Conservation (phyloP, 2,888 invertebrate species). For the Cremastobaeus sp. region DNA sequence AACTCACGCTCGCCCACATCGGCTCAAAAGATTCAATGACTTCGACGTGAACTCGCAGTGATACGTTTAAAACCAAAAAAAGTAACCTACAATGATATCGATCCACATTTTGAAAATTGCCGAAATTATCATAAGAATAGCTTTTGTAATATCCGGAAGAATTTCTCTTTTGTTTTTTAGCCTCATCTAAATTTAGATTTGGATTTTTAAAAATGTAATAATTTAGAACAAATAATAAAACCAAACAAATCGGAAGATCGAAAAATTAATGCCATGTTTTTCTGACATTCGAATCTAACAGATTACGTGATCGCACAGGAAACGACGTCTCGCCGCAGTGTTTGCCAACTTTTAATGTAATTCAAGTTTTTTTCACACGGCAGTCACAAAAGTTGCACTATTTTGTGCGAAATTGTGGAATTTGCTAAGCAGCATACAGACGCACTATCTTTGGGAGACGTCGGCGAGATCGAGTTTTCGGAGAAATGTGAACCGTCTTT, state of each 20-base stretch:
- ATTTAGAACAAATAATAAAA: too few species aligned
- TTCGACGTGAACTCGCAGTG: slow-evolving; percentile 65
- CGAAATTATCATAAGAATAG: slow-evolving; percentile 10
- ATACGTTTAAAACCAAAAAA: slow-evolving; percentile 22
- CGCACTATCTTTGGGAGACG: slow-evolving; percentile 40
- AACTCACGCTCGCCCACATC: slow-evolving; percentile 63
- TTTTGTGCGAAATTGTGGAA: slow-evolving; percentile 27
- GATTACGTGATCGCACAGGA: too few species aligned
- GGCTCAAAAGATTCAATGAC: slow-evolving; percentile 58
- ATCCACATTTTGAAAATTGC: slow-evolving; percentile 9
- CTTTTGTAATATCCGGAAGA: slow-evolving; percentile 4
- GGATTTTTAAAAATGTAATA: too few species aligned
- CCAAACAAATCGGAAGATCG: too few species aligned
- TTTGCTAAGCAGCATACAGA: slow-evolving; percentile 27
- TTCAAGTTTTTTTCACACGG: slow-evolving; percentile 2
- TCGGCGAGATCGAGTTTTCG: slow-evolving; percentile 36
- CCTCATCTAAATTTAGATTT: slow-evolving; percentile 16
- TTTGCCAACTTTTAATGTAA: slow-evolving; percentile 7
- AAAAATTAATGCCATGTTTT: too few species aligned
- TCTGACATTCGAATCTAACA: too few species aligned
- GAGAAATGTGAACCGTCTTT: slow-evolving; percentile 51
- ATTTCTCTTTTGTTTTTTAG: slow-evolving; percentile 1
- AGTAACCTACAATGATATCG: too few species aligned
- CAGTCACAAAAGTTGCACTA: background rate
- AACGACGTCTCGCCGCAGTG: too few species aligned